Evolutionary conservation across 1,140 invertebrate genomes (phyloP), one percentile per base, ranked within the genome.

Genomic region (Listronotus bonariensis): DNA sequence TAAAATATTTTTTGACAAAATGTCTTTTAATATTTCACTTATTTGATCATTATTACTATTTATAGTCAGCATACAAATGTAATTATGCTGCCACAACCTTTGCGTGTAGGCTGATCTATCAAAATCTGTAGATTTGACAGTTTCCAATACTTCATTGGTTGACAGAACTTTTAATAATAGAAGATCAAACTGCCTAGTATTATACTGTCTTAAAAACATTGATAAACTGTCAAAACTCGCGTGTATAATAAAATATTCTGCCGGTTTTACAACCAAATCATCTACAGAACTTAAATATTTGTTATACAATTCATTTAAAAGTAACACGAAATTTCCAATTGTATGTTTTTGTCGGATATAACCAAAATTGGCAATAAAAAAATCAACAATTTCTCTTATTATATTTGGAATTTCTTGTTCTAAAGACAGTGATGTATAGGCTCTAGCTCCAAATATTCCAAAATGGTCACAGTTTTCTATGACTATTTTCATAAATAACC

Each of bases 11-110:
- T 56, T 12, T 14, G 18, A 40, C 12, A 68, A 15, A 32, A 70
- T 45, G 31, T 15, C 32, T 15, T 57, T 18, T 43, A 69, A 48
- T 12, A 65, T 26, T n/a, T 11, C 31, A 14, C 11, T 0, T n/a
- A 72, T 38, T n/a, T 43, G 32, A 18, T 46, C 18, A 6, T 3
- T 7, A 6, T 36, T 18, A 14, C 34, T 18, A 36, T 65, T 61
- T 17, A 41, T 31, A 17, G 65, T 7, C 34, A 69, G 14, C 45
- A 56, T 65, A 14, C 65, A 65, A 8, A 72, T 11, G 42, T 72
- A 68, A 53, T 70, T 72, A 51, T 70, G 53, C 6, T 67, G 41
- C 70, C 68, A 72, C 38, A 72, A 32, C 31, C 61, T 63, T 9
- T 56, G 31, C 14, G 52, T 54, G 38, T 17, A 42, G 60, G 12